These are phyloP conservation scores for Monomorium pharaonis DNA, from an alignment of 1,140 invertebrate genomes.

Conservation along the genomic window DNA sequence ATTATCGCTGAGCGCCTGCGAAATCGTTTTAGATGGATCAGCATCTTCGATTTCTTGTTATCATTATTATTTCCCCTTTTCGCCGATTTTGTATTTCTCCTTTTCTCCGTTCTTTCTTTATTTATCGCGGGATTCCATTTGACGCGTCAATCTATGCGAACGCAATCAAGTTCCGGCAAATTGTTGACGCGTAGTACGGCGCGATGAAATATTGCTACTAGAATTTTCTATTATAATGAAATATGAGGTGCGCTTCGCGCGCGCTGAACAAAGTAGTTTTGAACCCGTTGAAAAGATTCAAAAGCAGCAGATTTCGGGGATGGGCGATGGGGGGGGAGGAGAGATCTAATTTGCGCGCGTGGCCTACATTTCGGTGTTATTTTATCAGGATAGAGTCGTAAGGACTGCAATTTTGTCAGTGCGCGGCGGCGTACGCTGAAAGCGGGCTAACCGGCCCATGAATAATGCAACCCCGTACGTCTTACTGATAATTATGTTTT, in stretches of 20 bases:
- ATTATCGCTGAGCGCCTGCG: not conserved
- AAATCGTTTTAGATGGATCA: not conserved
- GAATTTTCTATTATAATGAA: slow-evolving; percentile 49
- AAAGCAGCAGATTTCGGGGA: not conserved
- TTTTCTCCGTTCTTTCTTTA: not conserved
- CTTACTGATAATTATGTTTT: slow-evolving; percentile 84
- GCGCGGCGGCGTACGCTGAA: slow-evolving; percentile 72
- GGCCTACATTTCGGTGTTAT: slow-evolving; percentile 38
- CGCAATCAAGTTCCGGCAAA: slow-evolving; percentile 25
- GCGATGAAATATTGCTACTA: slow-evolving; percentile 29
- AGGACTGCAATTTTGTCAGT: slow-evolving; percentile 76
- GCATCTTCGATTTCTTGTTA: too few relatives aligned
- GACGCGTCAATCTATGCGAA: slow-evolving; percentile 9
- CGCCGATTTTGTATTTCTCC: too few relatives aligned
- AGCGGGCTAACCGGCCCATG: slow-evolving; percentile 79
- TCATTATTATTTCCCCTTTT: too few relatives aligned
- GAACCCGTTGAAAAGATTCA: not conserved
- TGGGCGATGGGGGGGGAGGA: too few relatives aligned
- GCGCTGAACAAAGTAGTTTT: slow-evolving; percentile 20
- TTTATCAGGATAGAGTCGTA: slow-evolving; percentile 77
- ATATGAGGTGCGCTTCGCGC: not conserved
- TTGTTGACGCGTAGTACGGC: slow-evolving; percentile 3
- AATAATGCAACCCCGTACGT: slow-evolving; percentile 82
- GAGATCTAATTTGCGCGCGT: slow-evolving; percentile 2
- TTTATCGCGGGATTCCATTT: not conserved